Evolutionary conservation across 2,797 vertebrate genomes (phyloP).

Genomic region (Macrochelys suwanniensis): DNA sequence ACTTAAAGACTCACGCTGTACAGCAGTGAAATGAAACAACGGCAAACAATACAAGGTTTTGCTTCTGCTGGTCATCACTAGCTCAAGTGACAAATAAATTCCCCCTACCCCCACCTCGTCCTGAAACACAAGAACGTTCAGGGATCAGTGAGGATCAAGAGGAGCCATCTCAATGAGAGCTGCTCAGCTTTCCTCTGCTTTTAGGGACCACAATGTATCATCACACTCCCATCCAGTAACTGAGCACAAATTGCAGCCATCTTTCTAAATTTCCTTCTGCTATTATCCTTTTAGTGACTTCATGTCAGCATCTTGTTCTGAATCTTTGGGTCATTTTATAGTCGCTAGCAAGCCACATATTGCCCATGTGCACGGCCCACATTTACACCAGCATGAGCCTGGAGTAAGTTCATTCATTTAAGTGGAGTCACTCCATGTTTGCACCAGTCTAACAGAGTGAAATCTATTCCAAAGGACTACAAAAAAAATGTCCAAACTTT

Average conservation of each 20-base stretch:
- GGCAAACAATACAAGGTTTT: constrained; percentile 45
- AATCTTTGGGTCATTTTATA: background rate
- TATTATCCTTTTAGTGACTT: background rate
- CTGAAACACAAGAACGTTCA: constrained; percentile 64
- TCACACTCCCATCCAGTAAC: background rate
- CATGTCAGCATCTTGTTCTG: background rate
- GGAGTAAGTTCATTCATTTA: background rate
- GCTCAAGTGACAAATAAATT: constrained; percentile 76
- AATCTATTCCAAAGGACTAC: rapidly evolving
- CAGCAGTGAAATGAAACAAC: background rate
- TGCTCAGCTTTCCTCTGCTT: constrained; percentile 25
- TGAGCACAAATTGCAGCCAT: rapidly evolving
- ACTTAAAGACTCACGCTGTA: background rate
- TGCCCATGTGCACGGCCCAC: background rate
- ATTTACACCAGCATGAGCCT: background rate
- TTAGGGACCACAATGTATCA: background rate
- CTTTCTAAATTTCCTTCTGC: background rate
- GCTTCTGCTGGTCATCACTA: constrained; percentile 52
- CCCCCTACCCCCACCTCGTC: constrained; percentile 61
- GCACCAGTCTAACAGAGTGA: background rate
- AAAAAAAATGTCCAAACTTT: background rate
- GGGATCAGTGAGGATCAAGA: constrained; percentile 71
- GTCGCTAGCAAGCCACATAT: background rate
- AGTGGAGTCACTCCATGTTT: background rate
- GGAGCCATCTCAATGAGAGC: constrained; percentile 30